These are phyloP conservation scores for Todiramphus saurophagus DNA, from an alignment of 2,113 vertebrate genomes.

Conservation along the genomic window DNA sequence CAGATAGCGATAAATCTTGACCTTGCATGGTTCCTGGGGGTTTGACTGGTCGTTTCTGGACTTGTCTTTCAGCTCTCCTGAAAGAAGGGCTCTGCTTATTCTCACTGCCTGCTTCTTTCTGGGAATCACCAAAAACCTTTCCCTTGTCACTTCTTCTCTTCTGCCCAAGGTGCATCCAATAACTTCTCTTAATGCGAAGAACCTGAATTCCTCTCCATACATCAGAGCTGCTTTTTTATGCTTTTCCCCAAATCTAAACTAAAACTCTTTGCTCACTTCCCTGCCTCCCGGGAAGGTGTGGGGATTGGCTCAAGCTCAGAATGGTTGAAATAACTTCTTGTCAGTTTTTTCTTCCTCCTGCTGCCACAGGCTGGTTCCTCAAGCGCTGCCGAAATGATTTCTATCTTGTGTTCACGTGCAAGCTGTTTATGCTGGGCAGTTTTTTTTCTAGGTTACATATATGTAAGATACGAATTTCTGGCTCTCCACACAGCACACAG, in stretches of 20 bases:
- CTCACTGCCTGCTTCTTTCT: not conserved
- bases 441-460: not conserved
- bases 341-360: not conserved
- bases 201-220: not conserved
- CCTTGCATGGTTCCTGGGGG: not conserved
- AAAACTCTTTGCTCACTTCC: not conserved
- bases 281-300: not conserved
- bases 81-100: not conserved
- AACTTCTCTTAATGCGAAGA: not conserved
- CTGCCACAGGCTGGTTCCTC: not conserved
- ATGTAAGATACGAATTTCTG: not conserved
- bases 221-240: not conserved
- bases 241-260: not conserved
- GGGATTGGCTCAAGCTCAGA: not conserved
- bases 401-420: not conserved
- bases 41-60: not conserved
- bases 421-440: not conserved
- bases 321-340: not conserved
- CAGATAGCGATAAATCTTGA: not conserved
- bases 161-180: not conserved
- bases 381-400: not conserved
- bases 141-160: not conserved
- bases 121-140: not conserved
- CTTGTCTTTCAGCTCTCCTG: not conserved
- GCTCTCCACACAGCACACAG: not conserved